Conservation (phyloP, 2,797 vertebrate genomes). For the Microhierax caerulescens region DNA sequence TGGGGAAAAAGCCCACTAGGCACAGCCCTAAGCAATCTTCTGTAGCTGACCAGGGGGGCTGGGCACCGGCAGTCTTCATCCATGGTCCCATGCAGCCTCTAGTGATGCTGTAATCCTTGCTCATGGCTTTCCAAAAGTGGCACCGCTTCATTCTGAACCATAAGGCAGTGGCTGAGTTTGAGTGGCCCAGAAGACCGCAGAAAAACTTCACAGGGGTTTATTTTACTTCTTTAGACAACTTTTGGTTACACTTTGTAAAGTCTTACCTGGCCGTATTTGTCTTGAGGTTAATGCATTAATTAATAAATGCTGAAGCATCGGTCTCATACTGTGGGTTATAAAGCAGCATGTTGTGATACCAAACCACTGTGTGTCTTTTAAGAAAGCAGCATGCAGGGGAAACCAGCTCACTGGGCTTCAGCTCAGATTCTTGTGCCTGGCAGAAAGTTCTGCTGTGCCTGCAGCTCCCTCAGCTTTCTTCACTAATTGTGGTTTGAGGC, state of each 20-base stretch:
- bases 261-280: not conserved
- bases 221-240: not conserved
- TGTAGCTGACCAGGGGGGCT: not conserved
- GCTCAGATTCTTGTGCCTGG: not conserved
- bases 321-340: not conserved
- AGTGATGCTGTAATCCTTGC: not conserved
- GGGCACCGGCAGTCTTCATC: not conserved
- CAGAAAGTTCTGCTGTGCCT: not conserved
- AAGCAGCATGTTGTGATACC: not conserved
- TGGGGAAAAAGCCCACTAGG: fast-evolving
- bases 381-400: not conserved
- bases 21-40: not conserved
- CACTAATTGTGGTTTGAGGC: not conserved
- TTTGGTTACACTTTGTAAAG: not conserved
- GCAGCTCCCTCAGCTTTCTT: not conserved
- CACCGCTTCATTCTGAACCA: not conserved
- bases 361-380: not conserved
- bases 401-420: not conserved
- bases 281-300: not conserved
- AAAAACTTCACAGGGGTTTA: not conserved
- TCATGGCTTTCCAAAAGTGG: not conserved
- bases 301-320: not conserved
- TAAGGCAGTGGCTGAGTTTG: not conserved
- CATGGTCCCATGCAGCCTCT: not conserved
- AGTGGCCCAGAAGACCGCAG: not conserved